Evolutionary conservation across 2,888 invertebrate genomes (phyloP), one percentile per base, ranked within the genome.

Genomic region (Drosophila anceps): DNA sequence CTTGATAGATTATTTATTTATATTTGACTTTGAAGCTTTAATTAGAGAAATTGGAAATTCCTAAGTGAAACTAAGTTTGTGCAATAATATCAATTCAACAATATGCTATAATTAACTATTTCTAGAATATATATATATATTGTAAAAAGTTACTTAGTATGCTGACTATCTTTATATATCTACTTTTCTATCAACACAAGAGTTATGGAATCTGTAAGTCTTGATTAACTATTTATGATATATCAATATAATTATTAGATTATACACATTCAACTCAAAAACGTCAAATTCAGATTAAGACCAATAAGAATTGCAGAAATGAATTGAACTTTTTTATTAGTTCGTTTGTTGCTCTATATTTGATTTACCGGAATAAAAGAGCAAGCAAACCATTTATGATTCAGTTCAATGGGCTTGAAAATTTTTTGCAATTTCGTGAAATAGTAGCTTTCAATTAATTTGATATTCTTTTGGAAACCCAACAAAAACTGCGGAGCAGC

Each of bases 341-440:
- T 2, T 12, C 20, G 33, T 33, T 64, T 53, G 29, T 41, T 50
- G 66, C 44, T 69, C 41, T 54, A 15, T 44, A 60, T 66, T 77
- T 82, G 63, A 51, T 51, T 70, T 69, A 54, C 35, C 35, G 43
- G 37, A 73, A 53, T 69, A 69, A 58, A 82, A 74, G 70, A 66
- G 62, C 65, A 65, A 76, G 65, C 65, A 67, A 71, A 75, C 81
- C 74, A 89, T 79, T 84, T 78, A 73, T 60, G 83, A 84, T 75
- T 53, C 69, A 69, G 81, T 63, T 81, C 78, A 87, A 60, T 82
- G 77, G 77, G 76, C 82, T 76, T 74, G 78, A 88, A 88, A 87
- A 87, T 85, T 75, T 76, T 79, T 84, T 33, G 75, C 81, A 73
- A 84, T 90, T 82, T 84, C 60, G 66, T 53, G 57, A 75, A 72